phyloP scores from a whole-genome alignment of 1,140 invertebrate species.

The Atta texana region DNA sequence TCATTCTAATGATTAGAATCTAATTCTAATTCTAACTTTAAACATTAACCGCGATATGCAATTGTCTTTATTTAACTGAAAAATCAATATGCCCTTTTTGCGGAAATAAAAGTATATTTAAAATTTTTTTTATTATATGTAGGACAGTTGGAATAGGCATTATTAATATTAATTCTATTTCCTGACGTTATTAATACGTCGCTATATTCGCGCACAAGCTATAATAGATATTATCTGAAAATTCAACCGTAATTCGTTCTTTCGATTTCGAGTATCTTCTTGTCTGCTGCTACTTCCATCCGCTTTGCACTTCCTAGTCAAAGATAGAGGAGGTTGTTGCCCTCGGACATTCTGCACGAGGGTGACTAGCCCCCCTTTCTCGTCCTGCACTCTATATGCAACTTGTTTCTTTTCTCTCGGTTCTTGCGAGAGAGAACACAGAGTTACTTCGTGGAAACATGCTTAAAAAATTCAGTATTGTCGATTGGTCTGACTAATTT shows the following conservation, averaged over 20 bases:
- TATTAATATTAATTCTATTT: neutral
- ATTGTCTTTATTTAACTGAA: neutral
- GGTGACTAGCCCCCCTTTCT: slow-evolving; percentile 65
- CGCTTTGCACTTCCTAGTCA: slow-evolving; percentile 62
- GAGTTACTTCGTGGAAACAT: slow-evolving; percentile 51
- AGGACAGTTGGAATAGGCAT: too few species aligned
- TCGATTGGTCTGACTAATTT: slow-evolving; percentile 53
- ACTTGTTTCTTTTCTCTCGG: slow-evolving; percentile 47
- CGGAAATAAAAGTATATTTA: neutral
- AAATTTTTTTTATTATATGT: slow-evolving; percentile 3
- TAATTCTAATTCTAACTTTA: neutral
- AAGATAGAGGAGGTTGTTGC: slow-evolving; percentile 71
- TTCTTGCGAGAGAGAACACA: slow-evolving; percentile 40
- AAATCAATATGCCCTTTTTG: neutral
- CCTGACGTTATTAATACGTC: neutral
- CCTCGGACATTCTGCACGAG: slow-evolving; percentile 69
- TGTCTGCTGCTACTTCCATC: slow-evolving; percentile 29
- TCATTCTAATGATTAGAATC: neutral
- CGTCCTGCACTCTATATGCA: slow-evolving; percentile 61
- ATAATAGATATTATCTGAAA: neutral
- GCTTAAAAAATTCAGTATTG: slow-evolving; percentile 56
- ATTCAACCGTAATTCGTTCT: slow-evolving; percentile 8
- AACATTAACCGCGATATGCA: neutral
- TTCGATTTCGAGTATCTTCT: slow-evolving; percentile 16
- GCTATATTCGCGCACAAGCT: neutral